phyloP scores from a whole-genome alignment of 1,140 invertebrate genomes.

The Drosophila micromelanica region DNA sequence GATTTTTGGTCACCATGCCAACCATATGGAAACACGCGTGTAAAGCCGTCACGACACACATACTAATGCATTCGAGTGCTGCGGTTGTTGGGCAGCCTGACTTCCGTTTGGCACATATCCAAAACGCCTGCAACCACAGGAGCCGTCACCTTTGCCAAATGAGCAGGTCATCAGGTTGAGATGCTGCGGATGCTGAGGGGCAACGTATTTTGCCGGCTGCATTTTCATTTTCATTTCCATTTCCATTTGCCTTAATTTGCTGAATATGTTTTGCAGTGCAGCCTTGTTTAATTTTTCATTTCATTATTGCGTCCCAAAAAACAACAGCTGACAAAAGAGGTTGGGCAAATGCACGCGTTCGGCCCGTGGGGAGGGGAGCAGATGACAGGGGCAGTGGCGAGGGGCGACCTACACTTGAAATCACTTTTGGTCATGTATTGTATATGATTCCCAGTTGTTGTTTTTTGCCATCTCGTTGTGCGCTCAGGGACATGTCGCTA shows the following conservation, averaged over 20 bases:
- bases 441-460: conserved; percentile 28
- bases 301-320: conserved; percentile 51
- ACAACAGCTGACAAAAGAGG: conserved; percentile 23
- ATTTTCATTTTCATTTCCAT: conserved; percentile 49
- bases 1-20: conserved; percentile 10
- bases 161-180: conserved; percentile 16
- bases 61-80: neutral
- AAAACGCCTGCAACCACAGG: conserved; percentile 53
- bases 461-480: conserved; percentile 39
- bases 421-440: conserved; percentile 53
- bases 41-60: neutral
- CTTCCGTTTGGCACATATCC: conserved; percentile 66
- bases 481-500: conserved; percentile 41
- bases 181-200: neutral
- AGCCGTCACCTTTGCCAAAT: conserved; percentile 45
- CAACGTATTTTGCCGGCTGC: conserved; percentile 15
- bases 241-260: conserved; percentile 57
- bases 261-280: conserved; percentile 37
- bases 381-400: neutral
- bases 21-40: conserved; percentile 5
- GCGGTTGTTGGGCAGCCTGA: conserved; percentile 29
- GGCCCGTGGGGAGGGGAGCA: conserved; percentile 6
- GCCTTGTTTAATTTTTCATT: conserved; percentile 66
- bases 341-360: conserved; percentile 17
- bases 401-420: conserved; percentile 48